A percentile compares a stretch with the other conserved stretches of the same genome.
Evolutionary conservation across 2,888 invertebrate genomes (phyloP).

Genomic region (Mechanitis mazaeus): DNA sequence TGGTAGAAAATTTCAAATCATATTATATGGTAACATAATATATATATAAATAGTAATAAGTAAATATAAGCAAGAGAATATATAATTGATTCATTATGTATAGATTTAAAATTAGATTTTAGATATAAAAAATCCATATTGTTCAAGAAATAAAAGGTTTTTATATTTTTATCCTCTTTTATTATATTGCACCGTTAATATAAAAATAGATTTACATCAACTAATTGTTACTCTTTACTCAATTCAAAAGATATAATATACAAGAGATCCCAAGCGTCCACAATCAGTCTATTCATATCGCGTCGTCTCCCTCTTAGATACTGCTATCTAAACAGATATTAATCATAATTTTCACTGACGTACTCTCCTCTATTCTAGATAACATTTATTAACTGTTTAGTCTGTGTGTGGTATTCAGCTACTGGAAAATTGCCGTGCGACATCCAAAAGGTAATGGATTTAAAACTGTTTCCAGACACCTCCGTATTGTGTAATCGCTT

Average conservation of each 20-base stretch:
- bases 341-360: slow-evolving; percentile 76
- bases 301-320: slow-evolving; percentile 38
- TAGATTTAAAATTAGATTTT: too few relatives aligned
- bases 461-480: slow-evolving; percentile 65
- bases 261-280: slow-evolving; percentile 32
- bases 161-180: too few relatives aligned
- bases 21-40: too few relatives aligned
- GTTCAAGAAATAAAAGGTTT: too few relatives aligned
- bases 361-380: slow-evolving; percentile 65
- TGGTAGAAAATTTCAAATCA: too few relatives aligned
- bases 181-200: slow-evolving; percentile 35
- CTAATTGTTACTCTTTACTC: slow-evolving; percentile 59
- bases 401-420: slow-evolving; percentile 67
- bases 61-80: too few relatives aligned
- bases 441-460: slow-evolving; percentile 69
- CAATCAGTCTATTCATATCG: slow-evolving; percentile 28
- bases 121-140: too few relatives aligned
- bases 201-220: slow-evolving; percentile 45
- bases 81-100: too few relatives aligned
- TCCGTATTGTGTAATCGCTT: slow-evolving; percentile 69
- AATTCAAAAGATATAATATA: slow-evolving; percentile 47
- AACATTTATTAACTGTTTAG: slow-evolving; percentile 71
- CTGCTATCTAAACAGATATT: slow-evolving; percentile 75
- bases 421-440: slow-evolving; percentile 75
- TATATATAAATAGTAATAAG: too few relatives aligned